Evolutionary conservation across 2,888 invertebrate genomes (phyloP).

Genomic region (Drosophila conformis): DNA sequence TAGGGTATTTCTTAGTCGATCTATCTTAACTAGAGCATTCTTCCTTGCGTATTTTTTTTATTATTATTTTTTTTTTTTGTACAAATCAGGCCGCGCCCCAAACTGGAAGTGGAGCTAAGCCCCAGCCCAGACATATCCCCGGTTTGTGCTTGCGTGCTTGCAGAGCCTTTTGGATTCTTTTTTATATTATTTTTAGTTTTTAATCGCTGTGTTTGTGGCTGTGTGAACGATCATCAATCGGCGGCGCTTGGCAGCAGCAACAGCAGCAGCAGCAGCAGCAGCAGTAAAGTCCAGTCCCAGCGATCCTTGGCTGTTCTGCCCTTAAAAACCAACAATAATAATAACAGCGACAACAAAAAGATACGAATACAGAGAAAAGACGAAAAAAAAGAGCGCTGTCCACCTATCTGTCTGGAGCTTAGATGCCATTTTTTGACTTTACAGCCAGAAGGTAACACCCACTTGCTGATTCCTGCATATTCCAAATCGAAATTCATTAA

Average conservation of each 20-base stretch:
- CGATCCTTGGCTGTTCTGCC: slow-evolving; percentile 34
- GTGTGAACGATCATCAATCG: slow-evolving; percentile 58
- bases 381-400: slow-evolving; percentile 53
- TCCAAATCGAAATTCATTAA: slow-evolving; percentile 69
- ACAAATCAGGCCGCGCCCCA: slow-evolving; percentile 48
- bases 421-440: slow-evolving; percentile 82
- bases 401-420: slow-evolving; percentile 78
- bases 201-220: slow-evolving; percentile 27
- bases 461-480: slow-evolving; percentile 68
- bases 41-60: not conserved
- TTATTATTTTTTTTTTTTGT: slow-evolving; percentile 8
- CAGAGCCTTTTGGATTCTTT: slow-evolving; percentile 24
- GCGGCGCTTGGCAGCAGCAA: slow-evolving; percentile 57
- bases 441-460: slow-evolving; percentile 84
- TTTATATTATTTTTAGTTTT: slow-evolving; percentile 15
- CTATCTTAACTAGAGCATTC: not conserved
- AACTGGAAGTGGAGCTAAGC: slow-evolving; percentile 31
- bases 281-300: slow-evolving; percentile 20
- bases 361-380: slow-evolving; percentile 9
- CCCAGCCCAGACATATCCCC: slow-evolving; percentile 50
- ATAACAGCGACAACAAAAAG: slow-evolving; percentile 49
- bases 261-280: slow-evolving; percentile 5
- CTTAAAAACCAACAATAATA: slow-evolving; percentile 53
- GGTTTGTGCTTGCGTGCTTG: slow-evolving; percentile 46
- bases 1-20: slow-evolving; percentile 2